Conservation (phyloP, 2,888 invertebrate genomes). For the Drosophila incognita region DNA sequence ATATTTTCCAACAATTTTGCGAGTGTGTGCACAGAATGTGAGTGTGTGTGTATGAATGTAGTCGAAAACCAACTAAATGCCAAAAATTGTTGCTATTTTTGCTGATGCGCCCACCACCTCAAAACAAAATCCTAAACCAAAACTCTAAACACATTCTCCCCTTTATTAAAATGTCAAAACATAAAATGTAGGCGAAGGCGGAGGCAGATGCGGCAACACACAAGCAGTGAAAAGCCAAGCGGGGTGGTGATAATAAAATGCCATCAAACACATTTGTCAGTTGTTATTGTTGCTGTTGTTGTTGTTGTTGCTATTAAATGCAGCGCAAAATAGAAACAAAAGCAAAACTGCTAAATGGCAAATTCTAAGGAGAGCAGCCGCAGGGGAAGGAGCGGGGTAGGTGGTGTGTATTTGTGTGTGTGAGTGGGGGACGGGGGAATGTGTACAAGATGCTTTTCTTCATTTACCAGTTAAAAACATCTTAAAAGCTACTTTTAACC, state of each 20-base stretch:
- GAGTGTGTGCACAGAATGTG: constrained; percentile 18
- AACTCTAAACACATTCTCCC: constrained; percentile 21
- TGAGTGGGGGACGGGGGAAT: no score
- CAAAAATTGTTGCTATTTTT: constrained; percentile 45
- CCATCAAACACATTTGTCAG: constrained; percentile 74
- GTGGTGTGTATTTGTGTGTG: neutral
- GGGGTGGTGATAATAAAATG: constrained; percentile 60
- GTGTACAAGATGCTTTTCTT: constrained; percentile 37
- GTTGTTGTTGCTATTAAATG: constrained; percentile 63
- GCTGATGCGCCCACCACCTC: constrained; percentile 2
- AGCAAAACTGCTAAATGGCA: constrained; percentile 45
- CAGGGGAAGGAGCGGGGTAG: neutral
- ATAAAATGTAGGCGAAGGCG: constrained; percentile 38
- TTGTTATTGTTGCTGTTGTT: constrained; percentile 36
- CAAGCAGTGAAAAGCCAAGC: neutral
- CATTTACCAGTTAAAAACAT: constrained; percentile 77
- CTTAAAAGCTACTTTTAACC: constrained; percentile 81
- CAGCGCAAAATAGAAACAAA: constrained; percentile 64
- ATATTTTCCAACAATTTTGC: constrained; percentile 66
- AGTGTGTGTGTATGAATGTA: constrained; percentile 17
- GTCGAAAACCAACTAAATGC: constrained; percentile 41
- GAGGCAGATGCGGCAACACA: neutral
- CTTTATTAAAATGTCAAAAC: constrained; percentile 79
- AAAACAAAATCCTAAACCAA: neutral
- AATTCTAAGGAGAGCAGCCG: constrained; percentile 3